Base-by-base conservation (phyloP, 2,797 vertebrate genomes). In the Balearica regulorum region DNA sequence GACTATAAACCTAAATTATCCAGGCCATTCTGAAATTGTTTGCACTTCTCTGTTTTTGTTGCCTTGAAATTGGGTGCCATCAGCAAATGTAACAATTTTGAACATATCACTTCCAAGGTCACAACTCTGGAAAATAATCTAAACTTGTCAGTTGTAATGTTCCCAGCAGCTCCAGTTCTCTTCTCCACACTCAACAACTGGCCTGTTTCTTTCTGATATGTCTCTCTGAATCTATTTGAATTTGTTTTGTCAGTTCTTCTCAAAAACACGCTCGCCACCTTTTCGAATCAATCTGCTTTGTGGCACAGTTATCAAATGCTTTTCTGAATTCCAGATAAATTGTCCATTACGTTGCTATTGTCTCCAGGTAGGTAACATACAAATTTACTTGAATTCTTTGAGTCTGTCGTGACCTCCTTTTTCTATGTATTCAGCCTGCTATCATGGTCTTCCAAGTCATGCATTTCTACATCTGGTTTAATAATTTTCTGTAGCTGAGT, bases 271-370 rank as follows among this genome's bases (percentile, higher is more conserved):
- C 11, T 76, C 8, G 2, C 72, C 92, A 41, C 65, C 44, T 95
- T 95, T 86, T 73, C 35, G 18, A 89, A 94, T 87, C 92, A 53
- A 57, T 83, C 83, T 76, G 79, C 94, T 96, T 93, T 85, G 79
- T 92, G 72, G 39, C 31, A 3, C 2, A 10, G 39, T n/a, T n/a
- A 87, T 80, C 77, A 69, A 58, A 72, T 13, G 49, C 75, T 62
- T 86, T 64, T 35, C 72, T 88, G 83, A 90, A 82, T 78, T 80
- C 76, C 78, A 80, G 70, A 39, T 70, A 77, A 90, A 83, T 87
- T 84, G 61, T 62, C 80, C 21, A 4, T 87, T 84, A 31, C 8
- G 0, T 20, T 71, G 51, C 82, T 35, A 5, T 72, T 90, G 87
- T 96, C 82, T 96, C 82, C 79, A 77, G 43, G 86, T 89, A 22